Percentiles rank a stretch among this genome's conserved stretches.
These are phyloP conservation scores for Monopterus albus DNA, from an alignment of 2,113 vertebrate genomes.

Conservation along the genomic window DNA sequence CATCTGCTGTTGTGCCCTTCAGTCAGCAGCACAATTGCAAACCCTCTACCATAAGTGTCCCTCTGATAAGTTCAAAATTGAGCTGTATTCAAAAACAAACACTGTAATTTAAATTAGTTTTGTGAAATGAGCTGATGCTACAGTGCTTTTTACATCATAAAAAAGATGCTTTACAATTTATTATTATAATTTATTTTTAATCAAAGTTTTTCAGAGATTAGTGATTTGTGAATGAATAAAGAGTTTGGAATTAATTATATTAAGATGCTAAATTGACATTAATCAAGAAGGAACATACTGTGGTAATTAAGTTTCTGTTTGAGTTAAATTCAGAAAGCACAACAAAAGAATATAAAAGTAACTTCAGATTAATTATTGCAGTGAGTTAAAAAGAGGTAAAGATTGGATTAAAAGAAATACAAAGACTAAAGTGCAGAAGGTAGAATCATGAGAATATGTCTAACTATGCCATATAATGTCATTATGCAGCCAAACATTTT, in stretches of 20 bases:
- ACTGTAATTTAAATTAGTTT: neutral
- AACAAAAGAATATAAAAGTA: neutral
- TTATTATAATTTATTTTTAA: neutral
- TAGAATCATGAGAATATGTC: neutral
- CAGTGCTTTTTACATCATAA: neutral
- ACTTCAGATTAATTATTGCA: neutral
- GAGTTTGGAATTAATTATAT: neutral
- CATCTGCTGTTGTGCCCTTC: slow-evolving; percentile 72
- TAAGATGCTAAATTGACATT: neutral
- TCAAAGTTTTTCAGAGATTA: neutral
- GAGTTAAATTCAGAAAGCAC: neutral
- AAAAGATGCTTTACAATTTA: neutral
- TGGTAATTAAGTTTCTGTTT: neutral
- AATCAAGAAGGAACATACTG: neutral
- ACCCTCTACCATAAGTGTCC: slow-evolving; percentile 49
- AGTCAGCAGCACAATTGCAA: slow-evolving; percentile 37
- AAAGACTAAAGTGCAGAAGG: neutral
- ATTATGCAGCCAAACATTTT: neutral
- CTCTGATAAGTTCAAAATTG: slow-evolving; percentile 30
- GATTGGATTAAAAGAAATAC: neutral
- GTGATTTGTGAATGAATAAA: neutral
- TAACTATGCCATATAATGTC: neutral
- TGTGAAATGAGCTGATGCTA: neutral
- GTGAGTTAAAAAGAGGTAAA: neutral
- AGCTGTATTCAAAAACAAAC: slow-evolving; percentile 11